Evolutionary conservation across 2,797 vertebrate species (phyloP).

Genomic region (Galagoides demidoff): DNA sequence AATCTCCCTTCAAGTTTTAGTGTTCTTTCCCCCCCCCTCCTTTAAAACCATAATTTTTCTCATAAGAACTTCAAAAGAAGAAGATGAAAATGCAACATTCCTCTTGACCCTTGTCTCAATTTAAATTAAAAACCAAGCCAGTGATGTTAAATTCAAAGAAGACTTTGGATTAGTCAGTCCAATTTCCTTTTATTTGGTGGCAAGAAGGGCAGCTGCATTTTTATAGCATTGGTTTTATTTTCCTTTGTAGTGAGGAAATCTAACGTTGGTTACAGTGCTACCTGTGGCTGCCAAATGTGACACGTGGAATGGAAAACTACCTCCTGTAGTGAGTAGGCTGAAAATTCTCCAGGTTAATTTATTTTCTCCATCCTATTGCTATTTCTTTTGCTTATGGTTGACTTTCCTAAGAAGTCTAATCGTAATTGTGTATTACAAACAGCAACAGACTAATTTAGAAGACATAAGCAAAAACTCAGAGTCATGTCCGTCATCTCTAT

Average conservation of each 20-base stretch:
- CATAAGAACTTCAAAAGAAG: slow-evolving; percentile 59
- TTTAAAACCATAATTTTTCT: slow-evolving; percentile 54
- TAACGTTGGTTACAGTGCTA: background rate
- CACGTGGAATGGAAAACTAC: background rate
- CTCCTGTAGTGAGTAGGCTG: background rate
- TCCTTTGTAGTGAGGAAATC: slow-evolving; percentile 41
- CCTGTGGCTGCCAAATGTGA: slow-evolving; percentile 28
- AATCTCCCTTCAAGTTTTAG: background rate
- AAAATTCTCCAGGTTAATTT: background rate
- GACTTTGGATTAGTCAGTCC: slow-evolving; percentile 21
- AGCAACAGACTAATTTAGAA: background rate
- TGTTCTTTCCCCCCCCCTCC: background rate
- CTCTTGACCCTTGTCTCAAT: slow-evolving; percentile 51
- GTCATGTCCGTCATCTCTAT: background rate
- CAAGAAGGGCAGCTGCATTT: slow-evolving; percentile 40
- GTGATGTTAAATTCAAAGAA: slow-evolving; percentile 51
- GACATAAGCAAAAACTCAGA: background rate
- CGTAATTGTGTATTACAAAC: background rate
- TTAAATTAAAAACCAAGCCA: slow-evolving; percentile 70
- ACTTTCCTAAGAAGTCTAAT: background rate
- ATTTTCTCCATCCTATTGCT: background rate
- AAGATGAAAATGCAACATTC: slow-evolving; percentile 49
- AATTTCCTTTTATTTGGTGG: slow-evolving; percentile 59
- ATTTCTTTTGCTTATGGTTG: background rate
- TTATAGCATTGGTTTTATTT: slow-evolving; percentile 51